Evolutionary conservation across 2,888 invertebrate species (phyloP).

Genomic region (Plagodis pulveraria): DNA sequence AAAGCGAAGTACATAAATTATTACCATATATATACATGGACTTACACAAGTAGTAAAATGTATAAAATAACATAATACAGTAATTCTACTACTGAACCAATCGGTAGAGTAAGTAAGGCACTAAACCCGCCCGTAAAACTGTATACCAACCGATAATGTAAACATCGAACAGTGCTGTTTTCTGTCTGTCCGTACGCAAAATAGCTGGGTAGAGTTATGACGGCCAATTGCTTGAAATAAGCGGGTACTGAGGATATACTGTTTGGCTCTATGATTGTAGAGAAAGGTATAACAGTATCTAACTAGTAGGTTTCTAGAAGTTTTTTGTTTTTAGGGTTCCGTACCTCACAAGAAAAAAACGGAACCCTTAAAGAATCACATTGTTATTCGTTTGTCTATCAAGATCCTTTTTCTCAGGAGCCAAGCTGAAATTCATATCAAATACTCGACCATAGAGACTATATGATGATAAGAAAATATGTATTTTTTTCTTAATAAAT

Average conservation of each 20-base stretch:
- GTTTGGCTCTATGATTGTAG: slow-evolving; percentile 3
- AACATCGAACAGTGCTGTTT: slow-evolving; percentile 33
- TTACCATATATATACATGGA: too few species aligned
- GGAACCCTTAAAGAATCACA: too few species aligned
- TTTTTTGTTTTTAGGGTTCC: too few species aligned
- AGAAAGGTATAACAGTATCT: slow-evolving; percentile 12
- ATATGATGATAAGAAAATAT: not conserved
- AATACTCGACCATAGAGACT: too few species aligned
- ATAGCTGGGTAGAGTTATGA: slow-evolving; percentile 23
- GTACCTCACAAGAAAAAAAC: too few species aligned
- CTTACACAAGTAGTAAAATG: too few species aligned
- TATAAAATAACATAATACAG: too few species aligned
- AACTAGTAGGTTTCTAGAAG: not conserved
- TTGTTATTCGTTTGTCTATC: too few species aligned
- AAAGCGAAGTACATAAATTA: too few species aligned
- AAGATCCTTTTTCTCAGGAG: too few species aligned
- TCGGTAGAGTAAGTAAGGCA: slow-evolving; percentile 4
- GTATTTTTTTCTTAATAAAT: not conserved
- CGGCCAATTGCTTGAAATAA: slow-evolving; percentile 19
- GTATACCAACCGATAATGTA: slow-evolving; percentile 21
- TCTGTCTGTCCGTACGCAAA: slow-evolving; percentile 36
- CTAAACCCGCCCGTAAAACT: slow-evolving; percentile 22
- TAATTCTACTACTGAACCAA: not conserved
- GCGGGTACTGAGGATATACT: slow-evolving; percentile 4
- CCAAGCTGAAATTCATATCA: too few species aligned